Percentiles rank a stretch among this genome's conserved stretches.
Evolutionary conservation across 2,113 vertebrate genomes (phyloP).

Genomic region (Circaetus gallicus): DNA sequence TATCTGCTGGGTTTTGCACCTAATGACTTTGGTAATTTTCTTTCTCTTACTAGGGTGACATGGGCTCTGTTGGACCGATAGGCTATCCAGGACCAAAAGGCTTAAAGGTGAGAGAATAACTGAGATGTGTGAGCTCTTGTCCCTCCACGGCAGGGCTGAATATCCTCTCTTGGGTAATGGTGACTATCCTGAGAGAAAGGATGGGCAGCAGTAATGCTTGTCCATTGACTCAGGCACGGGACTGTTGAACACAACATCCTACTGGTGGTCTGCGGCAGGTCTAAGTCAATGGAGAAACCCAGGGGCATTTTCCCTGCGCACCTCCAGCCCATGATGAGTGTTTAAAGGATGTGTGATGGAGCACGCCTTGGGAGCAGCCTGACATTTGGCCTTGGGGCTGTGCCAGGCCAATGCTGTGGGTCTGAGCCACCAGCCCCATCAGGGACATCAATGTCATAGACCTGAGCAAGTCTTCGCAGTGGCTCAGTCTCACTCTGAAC

Average conservation of each 20-base stretch:
- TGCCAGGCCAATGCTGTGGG: background rate
- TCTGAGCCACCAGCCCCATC: background rate
- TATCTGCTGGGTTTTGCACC: background rate
- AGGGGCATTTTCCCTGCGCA: background rate
- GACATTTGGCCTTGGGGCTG: background rate
- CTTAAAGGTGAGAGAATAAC: slow-evolving; percentile 84
- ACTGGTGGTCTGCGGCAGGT: background rate
- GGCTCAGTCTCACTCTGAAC: background rate
- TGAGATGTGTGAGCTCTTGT: background rate
- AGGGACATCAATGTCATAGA: background rate
- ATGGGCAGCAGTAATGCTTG: background rate
- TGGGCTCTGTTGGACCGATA: slow-evolving; percentile 86
- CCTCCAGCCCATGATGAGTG: background rate
- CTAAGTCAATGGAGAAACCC: background rate
- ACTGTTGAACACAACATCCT: background rate
- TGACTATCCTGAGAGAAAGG: background rate
- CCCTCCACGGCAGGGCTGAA: background rate
- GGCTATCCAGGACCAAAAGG: slow-evolving; percentile 90
- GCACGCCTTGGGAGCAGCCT: background rate
- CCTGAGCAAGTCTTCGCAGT: background rate
- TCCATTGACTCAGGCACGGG: background rate
- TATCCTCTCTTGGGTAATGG: background rate
- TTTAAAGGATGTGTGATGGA: background rate
- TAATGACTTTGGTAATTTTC: background rate
- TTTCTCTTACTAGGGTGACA: slow-evolving; percentile 85